Evolutionary conservation across 1,140 invertebrate species (phyloP), one percentile per base, ranked within the genome.

Genomic region (Parasteatoda tepidariorum): DNA sequence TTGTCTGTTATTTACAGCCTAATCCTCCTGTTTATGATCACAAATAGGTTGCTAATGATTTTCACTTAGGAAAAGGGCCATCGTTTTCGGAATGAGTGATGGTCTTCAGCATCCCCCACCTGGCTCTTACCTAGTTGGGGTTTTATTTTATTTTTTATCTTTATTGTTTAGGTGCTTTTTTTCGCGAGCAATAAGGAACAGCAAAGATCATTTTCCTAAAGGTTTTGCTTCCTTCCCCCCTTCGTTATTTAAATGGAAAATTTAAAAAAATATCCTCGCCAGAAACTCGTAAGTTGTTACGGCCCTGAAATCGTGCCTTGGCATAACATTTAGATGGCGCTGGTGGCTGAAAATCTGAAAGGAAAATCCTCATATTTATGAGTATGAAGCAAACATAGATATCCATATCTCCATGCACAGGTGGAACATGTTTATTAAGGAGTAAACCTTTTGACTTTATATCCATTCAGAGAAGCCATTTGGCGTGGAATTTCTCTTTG

Each of bases 1-100:
- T 38, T 59, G 71, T 61, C 74, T 76, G 74, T 76, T 57, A 76
- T 76, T 76, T 76, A 24, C 24, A 71, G 59, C 74, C 26, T 76
- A 76, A 76, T 76, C 74, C 74, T 76, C 28, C 59, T 76, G 74
- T 76, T 76, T 76, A 76, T 76, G 74, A 48, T 41, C 22, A 34
- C 74, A 76, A 76, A 76, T 76, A 74, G 74, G 59, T 18, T 76
- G 30, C 74, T 76, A 76, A 76, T 76, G 74, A 57, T 64, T 54
- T 64, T 76, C 59, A 13, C 59, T 76, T 48, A 2, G 18, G 34
- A 55, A 30, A 57, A 59, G 41, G 74, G 61, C 61, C 38, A 55
- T 64, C 31, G 34, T 76, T 76, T 76, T 48, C 9, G 26, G 9
- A 31, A 48, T 76, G 74, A 76, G 30, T 76, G 34, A 76, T 76